Evolutionary conservation across 2,797 vertebrate genomes (phyloP).

Genomic region (Myiothlypis coronata): DNA sequence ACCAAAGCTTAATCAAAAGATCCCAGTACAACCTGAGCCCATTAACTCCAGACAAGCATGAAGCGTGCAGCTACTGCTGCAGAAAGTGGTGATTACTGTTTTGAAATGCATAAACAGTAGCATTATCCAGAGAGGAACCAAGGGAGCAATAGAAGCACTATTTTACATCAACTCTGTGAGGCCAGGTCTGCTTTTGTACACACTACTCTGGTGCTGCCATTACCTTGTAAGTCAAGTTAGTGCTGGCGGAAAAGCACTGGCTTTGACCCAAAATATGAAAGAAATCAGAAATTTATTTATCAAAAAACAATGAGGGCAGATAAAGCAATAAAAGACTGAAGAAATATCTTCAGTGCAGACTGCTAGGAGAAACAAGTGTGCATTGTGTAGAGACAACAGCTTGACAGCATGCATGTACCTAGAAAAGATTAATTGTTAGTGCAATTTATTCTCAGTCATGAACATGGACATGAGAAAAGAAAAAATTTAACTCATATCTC

Average conservation of each 20-base stretch:
- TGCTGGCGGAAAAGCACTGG: background rate
- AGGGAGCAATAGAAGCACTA: background rate
- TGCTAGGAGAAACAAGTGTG: background rate
- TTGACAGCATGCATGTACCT: background rate
- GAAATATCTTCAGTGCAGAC: background rate
- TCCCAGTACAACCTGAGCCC: background rate
- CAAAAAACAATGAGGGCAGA: background rate
- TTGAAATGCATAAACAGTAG: slow-evolving; percentile 18
- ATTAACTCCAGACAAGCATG: background rate
- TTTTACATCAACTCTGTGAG: background rate
- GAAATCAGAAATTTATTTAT: background rate
- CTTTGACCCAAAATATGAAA: background rate
- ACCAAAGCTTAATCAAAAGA: background rate
- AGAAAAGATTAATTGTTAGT: background rate
- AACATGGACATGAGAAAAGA: rapidly evolving
- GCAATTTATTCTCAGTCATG: background rate
- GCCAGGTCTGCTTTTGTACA: background rate
- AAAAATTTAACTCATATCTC: background rate
- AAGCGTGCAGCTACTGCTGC: slow-evolving; percentile 13
- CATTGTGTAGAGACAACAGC: background rate
- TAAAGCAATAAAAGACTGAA: background rate
- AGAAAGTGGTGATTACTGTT: background rate
- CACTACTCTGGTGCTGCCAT: background rate
- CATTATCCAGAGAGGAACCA: background rate
- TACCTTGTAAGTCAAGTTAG: background rate